These are phyloP conservation scores for Ictidomys tridecemlineatus DNA, from an alignment of 2,113 vertebrate genomes.

Conservation along the genomic window DNA sequence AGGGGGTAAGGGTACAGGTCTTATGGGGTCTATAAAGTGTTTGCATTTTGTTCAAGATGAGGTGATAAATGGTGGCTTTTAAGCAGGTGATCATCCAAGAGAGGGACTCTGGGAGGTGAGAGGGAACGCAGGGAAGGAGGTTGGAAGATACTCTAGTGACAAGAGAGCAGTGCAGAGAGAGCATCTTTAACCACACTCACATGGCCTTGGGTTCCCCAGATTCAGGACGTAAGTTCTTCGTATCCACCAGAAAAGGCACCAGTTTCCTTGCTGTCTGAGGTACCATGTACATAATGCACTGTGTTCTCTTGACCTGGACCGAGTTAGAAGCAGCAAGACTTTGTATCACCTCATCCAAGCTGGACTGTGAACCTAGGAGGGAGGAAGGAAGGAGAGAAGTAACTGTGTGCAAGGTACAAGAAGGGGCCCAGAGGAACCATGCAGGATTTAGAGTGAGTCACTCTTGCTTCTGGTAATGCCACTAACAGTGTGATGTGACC, in stretches of 20 bases:
- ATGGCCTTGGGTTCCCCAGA: not conserved
- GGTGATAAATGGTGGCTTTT: not conserved
- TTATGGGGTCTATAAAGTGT: not conserved
- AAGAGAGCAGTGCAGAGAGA: not conserved
- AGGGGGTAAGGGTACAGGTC: not conserved
- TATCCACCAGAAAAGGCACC: not conserved
- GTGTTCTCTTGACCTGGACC: slow-evolving; percentile 2
- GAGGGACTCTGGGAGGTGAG: not conserved
- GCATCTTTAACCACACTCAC: slow-evolving; percentile 42
- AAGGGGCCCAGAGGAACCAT: not conserved
- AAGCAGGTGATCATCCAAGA: not conserved
- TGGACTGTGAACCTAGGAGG: slow-evolving; percentile 56
- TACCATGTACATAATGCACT: slow-evolving; percentile 47
- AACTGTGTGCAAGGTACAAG: not conserved
- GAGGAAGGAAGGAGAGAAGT: not conserved
- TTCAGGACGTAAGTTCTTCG: not conserved
- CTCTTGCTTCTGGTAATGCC: not conserved
- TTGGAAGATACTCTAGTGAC: not conserved
- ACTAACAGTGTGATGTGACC: not conserved
- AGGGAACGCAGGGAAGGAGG: not conserved
- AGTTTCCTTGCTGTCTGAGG: not conserved
- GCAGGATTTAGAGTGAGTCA: not conserved
- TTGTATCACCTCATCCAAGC: slow-evolving; percentile 57
- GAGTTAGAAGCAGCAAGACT: slow-evolving; percentile 35
- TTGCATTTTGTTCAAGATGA: not conserved